Evolutionary conservation across 2,888 invertebrate genomes (phyloP).

Genomic region (Microctonus aethiopoides): DNA sequence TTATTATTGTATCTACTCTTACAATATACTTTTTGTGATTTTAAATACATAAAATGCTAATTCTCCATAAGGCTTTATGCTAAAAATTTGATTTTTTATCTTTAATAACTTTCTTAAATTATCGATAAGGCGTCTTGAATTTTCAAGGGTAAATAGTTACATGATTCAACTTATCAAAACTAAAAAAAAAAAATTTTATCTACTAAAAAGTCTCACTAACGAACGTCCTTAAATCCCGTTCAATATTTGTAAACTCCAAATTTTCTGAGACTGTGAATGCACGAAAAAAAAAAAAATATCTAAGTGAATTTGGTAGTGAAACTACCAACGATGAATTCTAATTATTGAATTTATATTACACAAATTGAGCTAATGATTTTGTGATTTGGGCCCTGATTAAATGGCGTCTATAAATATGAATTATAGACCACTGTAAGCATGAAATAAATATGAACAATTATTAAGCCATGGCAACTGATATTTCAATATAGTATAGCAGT

Average conservation of each 20-base stretch:
- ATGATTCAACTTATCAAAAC: no score
- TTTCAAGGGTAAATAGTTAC: no score
- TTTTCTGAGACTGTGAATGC: background rate
- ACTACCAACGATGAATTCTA: background rate
- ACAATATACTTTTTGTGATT: no score
- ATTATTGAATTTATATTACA: background rate
- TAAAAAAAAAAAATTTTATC: no score
- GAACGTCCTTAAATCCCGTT: background rate
- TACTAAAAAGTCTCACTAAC: no score
- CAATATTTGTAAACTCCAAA: background rate
- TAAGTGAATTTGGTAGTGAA: background rate
- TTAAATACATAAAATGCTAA: no score
- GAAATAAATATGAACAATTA: background rate
- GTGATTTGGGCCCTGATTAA: background rate
- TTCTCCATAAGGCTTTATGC: no score
- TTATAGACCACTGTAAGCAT: background rate
- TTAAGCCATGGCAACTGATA: background rate
- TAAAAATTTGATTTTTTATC: no score
- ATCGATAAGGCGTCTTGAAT: no score
- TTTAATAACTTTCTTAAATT: no score
- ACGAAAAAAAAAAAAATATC: background rate
- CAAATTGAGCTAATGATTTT: background rate
- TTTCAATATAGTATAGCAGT: background rate
- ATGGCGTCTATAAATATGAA: background rate
- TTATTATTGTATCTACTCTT: no score